Evolutionary conservation across 2,797 vertebrate species (phyloP), one percentile per base, ranked within the genome.

Genomic region (Xenentodon cancila): DNA sequence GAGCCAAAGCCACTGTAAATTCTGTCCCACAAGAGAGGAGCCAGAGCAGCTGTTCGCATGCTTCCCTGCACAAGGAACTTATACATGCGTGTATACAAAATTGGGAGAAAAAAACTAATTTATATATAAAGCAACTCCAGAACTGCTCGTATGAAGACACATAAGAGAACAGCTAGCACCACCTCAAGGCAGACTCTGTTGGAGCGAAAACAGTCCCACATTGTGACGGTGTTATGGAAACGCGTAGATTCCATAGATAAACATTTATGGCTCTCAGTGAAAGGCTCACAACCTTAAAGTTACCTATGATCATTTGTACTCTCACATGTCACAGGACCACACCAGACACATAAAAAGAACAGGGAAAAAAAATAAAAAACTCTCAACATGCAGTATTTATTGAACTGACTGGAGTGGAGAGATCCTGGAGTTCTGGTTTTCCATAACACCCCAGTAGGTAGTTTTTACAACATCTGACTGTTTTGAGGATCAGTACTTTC

Each of bases 1-100:
- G 90, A 92, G 89, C 85, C 87, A 84, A 88, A 88, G 86, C 88
- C 89, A 89, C 90, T 91, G 90, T 94, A 94, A 93, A 93, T 93
- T 91, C 83, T 90, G 82, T 66, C 88, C 84, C 92, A 91, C 91
- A 91, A 89, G 85, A 88, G 78, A 75, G 80, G 73, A 78, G 75
- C 59, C 71, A 17, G 59, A 87, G 87, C 91, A 93, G 91, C 91
- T 93, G 92, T 84, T 79, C 55, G 64, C 81, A 72, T 81, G 84
- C 69, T 85, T 84, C 64, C 44, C 61, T 68, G 55, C 75, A 67
- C 68, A 68, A 48, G 53, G 55, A 81, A 74, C 74, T 80, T 61
- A 37, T 13, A 37, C 34, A 13, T 37, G 34, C 12, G 34, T 37
- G 34, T 37, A 13, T 37, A 13, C 2, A 37, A 11, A 37, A 37